Evolutionary conservation across 2,113 vertebrate species (phyloP).

Genomic region (Entosphenus tridentatus): DNA sequence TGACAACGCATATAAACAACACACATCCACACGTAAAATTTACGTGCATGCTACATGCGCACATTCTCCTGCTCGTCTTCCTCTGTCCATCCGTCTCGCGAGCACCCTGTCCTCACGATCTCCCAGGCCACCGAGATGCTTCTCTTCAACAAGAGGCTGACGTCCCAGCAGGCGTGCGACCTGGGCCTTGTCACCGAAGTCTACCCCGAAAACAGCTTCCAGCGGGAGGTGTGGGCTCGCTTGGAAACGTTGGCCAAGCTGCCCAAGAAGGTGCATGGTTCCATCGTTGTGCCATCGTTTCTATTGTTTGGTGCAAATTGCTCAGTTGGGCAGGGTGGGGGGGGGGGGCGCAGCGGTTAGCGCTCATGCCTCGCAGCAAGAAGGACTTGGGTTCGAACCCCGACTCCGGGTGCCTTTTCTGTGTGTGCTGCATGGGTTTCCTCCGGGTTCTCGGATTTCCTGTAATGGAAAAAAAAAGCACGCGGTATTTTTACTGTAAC

Average conservation of each 20-base stretch:
- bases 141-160: conserved; percentile 64
- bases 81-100: too few relatives aligned
- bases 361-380: too few relatives aligned
- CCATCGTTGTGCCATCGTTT: background rate
- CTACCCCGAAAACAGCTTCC: conserved; percentile 51
- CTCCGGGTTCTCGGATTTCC: background rate
- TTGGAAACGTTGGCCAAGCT: conserved; percentile 38
- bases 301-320: background rate
- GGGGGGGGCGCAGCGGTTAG: background rate
- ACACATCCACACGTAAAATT: too few relatives aligned
- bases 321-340: background rate
- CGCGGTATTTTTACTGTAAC: too few relatives aligned
- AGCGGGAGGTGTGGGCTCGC: conserved; percentile 49
- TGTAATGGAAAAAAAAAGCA: background rate
- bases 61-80: too few relatives aligned
- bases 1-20: too few relatives aligned
- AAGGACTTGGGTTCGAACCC: background rate
- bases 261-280: conserved; percentile 39
- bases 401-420: background rate
- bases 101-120: background rate
- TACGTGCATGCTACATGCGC: too few relatives aligned
- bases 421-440: background rate
- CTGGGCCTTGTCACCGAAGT: conserved; percentile 56
- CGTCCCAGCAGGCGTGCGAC: conserved; percentile 44
- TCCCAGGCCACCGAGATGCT: conserved; percentile 55